Conservation (phyloP, 2,888 invertebrate genomes). For the Theretra japonica region DNA sequence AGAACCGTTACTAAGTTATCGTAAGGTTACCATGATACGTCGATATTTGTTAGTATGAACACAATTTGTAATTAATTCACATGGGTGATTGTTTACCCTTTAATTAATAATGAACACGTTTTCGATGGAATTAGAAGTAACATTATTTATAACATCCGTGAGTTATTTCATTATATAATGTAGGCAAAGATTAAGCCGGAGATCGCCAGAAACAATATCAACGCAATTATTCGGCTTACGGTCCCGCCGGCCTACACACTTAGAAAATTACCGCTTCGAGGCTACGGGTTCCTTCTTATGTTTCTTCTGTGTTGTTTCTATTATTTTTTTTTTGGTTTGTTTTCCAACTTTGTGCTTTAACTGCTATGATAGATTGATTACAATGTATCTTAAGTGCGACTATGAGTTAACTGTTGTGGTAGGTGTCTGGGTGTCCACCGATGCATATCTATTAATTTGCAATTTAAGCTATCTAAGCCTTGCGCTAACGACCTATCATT, state of each 20-base stretch:
- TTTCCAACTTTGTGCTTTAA: no score
- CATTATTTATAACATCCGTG: constrained; percentile 1
- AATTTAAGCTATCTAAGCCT: no score
- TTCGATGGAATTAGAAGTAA: not conserved
- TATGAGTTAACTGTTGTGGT: no score
- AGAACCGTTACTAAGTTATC: no score
- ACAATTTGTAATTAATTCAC: not conserved
- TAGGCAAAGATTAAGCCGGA: constrained; percentile 28
- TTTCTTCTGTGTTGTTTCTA: not conserved
- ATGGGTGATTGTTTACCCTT: not conserved
- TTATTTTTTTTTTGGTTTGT: not conserved
- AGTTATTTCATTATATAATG: constrained; percentile 20
- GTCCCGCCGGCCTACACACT: constrained; percentile 25
- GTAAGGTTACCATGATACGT: no score
- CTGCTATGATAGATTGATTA: no score
- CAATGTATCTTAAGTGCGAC: no score
- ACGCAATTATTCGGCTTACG: constrained; percentile 38
- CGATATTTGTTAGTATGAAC: not conserved
- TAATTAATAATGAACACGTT: not conserved
- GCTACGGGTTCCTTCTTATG: not conserved
- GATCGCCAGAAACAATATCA: constrained; percentile 35
- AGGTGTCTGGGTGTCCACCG: no score
- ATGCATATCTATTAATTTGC: no score
- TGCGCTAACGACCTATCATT: no score
- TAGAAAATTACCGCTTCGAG: constrained; percentile 9